A percentile compares a stretch with the other conserved stretches of the same genome.
These are phyloP conservation scores for Sardina pilchardus DNA, from an alignment of 2,113 vertebrate species.

Conservation along the genomic window DNA sequence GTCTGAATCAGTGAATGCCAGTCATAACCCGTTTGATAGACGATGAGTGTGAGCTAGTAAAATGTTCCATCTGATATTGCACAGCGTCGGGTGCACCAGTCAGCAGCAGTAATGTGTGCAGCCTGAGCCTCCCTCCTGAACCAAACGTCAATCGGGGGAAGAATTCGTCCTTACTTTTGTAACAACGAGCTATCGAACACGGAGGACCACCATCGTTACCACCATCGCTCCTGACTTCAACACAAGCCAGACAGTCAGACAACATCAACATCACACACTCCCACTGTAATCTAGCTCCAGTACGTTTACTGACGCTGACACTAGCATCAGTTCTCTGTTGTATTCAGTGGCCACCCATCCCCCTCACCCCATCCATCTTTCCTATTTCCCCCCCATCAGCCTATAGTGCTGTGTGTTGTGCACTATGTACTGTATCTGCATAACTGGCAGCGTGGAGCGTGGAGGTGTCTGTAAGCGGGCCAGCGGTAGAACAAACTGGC, in stretches of 20 bases:
- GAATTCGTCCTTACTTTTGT: neutral
- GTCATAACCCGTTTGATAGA: too few relatives aligned
- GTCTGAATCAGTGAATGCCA: too few relatives aligned
- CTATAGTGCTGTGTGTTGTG: neutral
- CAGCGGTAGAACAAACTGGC: neutral
- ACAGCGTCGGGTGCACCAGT: neutral
- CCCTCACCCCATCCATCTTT: too few relatives aligned
- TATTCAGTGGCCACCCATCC: neutral
- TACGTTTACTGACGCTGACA: too few relatives aligned
- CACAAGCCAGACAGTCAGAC: too few relatives aligned
- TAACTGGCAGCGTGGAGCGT: neutral
- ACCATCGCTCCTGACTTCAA: too few relatives aligned
- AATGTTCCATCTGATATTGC: too few relatives aligned
- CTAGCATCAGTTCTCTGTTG: neutral
- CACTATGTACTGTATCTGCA: neutral
- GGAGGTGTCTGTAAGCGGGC: neutral
- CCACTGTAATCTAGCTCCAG: too few relatives aligned
- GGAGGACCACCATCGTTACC: too few relatives aligned
- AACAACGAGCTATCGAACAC: neutral
- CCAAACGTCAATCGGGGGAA: neutral
- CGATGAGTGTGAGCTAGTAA: too few relatives aligned
- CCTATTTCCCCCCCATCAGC: neutral
- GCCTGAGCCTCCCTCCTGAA: neutral
- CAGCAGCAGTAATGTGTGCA: neutral
- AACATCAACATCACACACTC: too few relatives aligned